phyloP scores from a whole-genome alignment of 2,888 invertebrate species.

The Esperia sulphurella region DNA sequence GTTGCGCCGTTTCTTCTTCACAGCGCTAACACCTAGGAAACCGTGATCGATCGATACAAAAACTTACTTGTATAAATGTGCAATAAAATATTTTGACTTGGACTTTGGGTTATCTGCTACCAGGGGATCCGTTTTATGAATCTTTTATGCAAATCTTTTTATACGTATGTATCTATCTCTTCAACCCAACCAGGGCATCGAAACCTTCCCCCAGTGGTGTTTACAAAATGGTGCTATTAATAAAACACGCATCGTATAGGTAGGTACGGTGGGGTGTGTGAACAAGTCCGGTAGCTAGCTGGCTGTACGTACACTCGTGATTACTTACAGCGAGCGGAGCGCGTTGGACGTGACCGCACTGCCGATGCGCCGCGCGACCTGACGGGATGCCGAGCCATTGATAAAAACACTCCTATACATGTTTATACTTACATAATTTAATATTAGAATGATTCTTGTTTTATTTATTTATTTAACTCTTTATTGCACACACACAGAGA shows the following conservation, averaged over 20 bases:
- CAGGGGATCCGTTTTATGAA: no score
- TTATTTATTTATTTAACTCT: no score
- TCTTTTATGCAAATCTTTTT: no score
- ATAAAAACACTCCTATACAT: background rate
- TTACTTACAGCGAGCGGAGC: constrained; percentile 36
- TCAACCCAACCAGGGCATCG: background rate
- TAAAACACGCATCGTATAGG: constrained; percentile 5
- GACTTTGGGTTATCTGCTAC: no score
- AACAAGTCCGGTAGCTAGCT: constrained; percentile 45
- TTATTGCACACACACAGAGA: no score
- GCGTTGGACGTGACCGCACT: constrained; percentile 44
- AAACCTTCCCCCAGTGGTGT: constrained; percentile 6
- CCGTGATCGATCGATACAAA: no score
- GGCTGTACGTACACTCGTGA: constrained; percentile 47
- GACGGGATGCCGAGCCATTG: constrained; percentile 11
- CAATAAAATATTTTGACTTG: no score
- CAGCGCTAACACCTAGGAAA: no score
- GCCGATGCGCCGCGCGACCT: constrained; percentile 22
- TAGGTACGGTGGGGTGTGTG: constrained; percentile 13
- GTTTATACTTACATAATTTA: background rate
- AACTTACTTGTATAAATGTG: no score
- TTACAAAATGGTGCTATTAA: constrained; percentile 12
- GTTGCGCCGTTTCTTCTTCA: no score
- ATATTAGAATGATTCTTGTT: no score
- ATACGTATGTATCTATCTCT: no score